Evolutionary conservation across 2,888 invertebrate genomes (phyloP), one percentile per base, ranked within the genome.

Genomic region (Lumbricus terrestris): DNA sequence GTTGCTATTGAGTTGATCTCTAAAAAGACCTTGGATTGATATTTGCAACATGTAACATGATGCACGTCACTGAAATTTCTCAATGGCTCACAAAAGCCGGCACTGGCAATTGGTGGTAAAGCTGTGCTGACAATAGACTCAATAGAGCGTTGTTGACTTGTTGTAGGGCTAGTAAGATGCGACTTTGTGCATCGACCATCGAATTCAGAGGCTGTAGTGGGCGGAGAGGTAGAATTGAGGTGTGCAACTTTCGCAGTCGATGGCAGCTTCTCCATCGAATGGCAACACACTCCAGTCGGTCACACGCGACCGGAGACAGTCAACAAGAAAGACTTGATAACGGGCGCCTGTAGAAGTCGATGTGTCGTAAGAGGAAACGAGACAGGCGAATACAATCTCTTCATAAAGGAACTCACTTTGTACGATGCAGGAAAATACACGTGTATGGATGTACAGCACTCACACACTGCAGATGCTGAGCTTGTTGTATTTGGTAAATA

Each of bases 401-500:
- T 85, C 85, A 85, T 85, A 18, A 85, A 0, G 23, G 37, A 15
- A 29, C 35, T 37, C 16, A 85, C 33, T 34, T 85, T 85, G 34
- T 4, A 34, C 6, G 85, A 85, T 33, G 85, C 85, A 11, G 85
- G 85, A 35, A 85, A 85, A 37, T 85, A 85, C 85, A 85, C 33
- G 0, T 85, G 85, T 15, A 33, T 85, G 4, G 85, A 85, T 37
- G 23, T 85, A 20, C 8, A 8, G 23, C 13, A 35, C 35, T 85
- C 85, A 8, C 1, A 8, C 20, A 85, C 35, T 29, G 85, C 85
- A 3, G 85, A 85, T 37, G 85, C 37, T 0, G 35, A 85, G 11
- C 85, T 85, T 29, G 37, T 85, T 35, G 85, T 85, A 33, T 85
- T 85, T 85, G 85, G 85, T 85, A 85, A 85, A 34, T 37, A 69